Conservation (phyloP, 1,140 invertebrate species). For the Drosophila sechellia region DNA sequence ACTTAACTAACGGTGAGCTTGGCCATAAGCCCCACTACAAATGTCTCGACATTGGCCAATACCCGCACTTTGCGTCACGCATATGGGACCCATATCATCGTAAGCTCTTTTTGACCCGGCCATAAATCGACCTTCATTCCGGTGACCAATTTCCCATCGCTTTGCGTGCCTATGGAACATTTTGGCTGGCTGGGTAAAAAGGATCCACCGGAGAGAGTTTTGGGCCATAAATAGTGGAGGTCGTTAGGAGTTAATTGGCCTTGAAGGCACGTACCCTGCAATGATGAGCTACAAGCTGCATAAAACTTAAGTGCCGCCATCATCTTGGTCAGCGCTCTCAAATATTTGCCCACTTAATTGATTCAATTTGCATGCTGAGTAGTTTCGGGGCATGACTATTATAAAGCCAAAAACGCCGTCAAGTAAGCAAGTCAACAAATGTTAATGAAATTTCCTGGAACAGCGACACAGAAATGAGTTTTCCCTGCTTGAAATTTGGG, state of each 20-base stretch:
- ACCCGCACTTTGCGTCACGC: constrained; percentile 5
- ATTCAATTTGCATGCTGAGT: constrained; percentile 51
- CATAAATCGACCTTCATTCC: constrained; percentile 52
- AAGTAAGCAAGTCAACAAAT: constrained; percentile 19
- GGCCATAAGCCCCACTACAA: constrained; percentile 58
- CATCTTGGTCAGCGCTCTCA: constrained; percentile 20
- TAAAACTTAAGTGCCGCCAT: constrained; percentile 36
- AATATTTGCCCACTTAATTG: constrained; percentile 47
- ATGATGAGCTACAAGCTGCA: constrained; percentile 38
- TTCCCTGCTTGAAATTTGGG: background rate
- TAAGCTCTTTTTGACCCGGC: constrained; percentile 36
- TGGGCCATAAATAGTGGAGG: constrained; percentile 44
- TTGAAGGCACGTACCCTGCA: constrained; percentile 42
- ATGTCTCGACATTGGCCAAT: constrained; percentile 17
- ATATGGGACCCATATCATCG: constrained; percentile 46
- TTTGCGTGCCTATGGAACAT: constrained; percentile 33
- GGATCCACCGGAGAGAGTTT: constrained; percentile 18
- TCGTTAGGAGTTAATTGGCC: constrained; percentile 53
- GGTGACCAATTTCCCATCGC: constrained; percentile 26
- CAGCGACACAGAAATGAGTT: background rate
- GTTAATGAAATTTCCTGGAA: constrained; percentile 28
- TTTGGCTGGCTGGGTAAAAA: constrained; percentile 33
- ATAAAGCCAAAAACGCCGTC: constrained; percentile 10
- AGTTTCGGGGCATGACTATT: constrained; percentile 18
- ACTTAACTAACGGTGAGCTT: constrained; percentile 61